Evolutionary conservation across 1,140 invertebrate species (phyloP), one percentile per base, ranked within the genome.

Genomic region (Drosophila arizonae): DNA sequence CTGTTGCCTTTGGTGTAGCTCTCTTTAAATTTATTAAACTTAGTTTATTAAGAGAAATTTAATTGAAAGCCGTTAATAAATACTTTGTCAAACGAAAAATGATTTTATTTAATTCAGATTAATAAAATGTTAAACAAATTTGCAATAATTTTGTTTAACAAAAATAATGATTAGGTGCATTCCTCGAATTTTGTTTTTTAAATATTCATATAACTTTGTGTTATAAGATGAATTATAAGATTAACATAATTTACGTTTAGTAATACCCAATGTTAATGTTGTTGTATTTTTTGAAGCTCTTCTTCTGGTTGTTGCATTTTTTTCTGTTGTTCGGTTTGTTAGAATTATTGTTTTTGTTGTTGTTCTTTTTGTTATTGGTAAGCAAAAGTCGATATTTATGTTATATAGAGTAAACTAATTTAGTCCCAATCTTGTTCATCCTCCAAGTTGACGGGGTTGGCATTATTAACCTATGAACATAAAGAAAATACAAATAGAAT

Each of bases 391-490:
- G n/a, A 46, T 11, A 15, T 54, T 17, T 64, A 21, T 6, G 13
- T 43, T 43, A 28, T 54, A 33, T 17, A 36, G 5, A 9, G 6
- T 15, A 9, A 36, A 21, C 17, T 57, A 43, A 8, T 36, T 70
- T 85, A 84, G 9, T 80, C 28, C 84, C 84, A 87, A 0, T 56
- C 61, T 36, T 84, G 30, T 5, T 80, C 65, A 0, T 55, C 50
- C 15, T 88, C 85, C 43, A 55, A 51, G 9, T 28, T 17, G 0
- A 9, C 6, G 9, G 43, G 6, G 4, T 46, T 8, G 33, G 33
- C 9, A 6, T 9, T 30, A 6, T 4, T 15, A n/a, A 5, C 1
- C 43, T 71, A 0, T 30, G 10, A 8, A 55, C 36, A 1, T 33
- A 45, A 58, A 45, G n/a, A 26, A 45, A 26, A 45, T 9, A 1